Conservation (phyloP, 2,797 vertebrate genomes). For the Acipenser transmontanus region DNA sequence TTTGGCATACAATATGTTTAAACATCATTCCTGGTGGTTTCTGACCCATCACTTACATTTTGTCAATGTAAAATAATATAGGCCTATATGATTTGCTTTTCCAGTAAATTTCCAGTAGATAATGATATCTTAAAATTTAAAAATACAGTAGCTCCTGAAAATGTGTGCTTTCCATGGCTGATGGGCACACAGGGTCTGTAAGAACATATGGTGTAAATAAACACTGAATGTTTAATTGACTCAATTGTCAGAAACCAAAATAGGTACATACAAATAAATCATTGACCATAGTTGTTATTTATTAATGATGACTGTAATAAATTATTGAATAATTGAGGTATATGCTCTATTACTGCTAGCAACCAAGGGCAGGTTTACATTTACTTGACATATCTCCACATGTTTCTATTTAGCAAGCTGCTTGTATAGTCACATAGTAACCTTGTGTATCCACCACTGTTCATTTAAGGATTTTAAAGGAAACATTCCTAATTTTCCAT, state of each 20-base stretch:
- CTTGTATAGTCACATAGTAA: background rate
- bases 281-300: background rate
- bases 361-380: background rate
- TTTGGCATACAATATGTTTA: too few species aligned
- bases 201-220: too few species aligned
- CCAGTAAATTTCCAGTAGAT: too few species aligned
- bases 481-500: background rate
- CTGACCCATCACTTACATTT: too few species aligned
- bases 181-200: too few species aligned
- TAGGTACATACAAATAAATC: background rate
- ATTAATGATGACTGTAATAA: constrained; percentile 2
- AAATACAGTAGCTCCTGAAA: too few species aligned
- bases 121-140: too few species aligned
- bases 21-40: too few species aligned
- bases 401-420: background rate
- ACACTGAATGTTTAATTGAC: too few species aligned
- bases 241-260: background rate
- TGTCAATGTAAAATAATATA: too few species aligned
- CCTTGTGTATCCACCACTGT: background rate
- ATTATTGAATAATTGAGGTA: constrained; percentile 2
- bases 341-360: background rate
- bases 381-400: background rate
- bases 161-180: too few species aligned
- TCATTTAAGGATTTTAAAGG: background rate
- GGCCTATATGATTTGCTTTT: too few species aligned